phyloP scores from a whole-genome alignment of 2,113 vertebrate genomes.

The Dolichallabes microphthalmus region DNA sequence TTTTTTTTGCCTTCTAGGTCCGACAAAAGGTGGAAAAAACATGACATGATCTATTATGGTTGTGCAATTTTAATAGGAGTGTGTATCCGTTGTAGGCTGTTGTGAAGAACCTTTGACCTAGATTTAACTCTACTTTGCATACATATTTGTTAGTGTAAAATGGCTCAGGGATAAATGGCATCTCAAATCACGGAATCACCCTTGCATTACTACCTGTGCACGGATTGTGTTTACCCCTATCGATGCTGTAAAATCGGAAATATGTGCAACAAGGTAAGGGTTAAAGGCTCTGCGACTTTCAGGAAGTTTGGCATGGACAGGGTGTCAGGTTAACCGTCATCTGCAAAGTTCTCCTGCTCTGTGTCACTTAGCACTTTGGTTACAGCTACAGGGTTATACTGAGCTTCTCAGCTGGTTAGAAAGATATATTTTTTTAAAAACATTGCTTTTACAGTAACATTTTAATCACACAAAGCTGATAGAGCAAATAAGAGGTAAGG shows the following conservation, averaged over 20 bases:
- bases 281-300: not conserved
- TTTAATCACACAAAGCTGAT: not conserved
- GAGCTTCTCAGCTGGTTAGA: not conserved
- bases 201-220: not conserved
- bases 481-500: not conserved
- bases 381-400: not conserved
- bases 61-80: not conserved
- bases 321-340: slow-evolving; percentile 19
- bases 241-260: not conserved
- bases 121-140: not conserved
- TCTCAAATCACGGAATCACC: not conserved
- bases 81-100: not conserved
- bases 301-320: not conserved
- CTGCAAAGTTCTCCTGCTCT: not conserved
- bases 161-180: not conserved
- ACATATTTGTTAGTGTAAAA: not conserved
- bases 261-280: not conserved
- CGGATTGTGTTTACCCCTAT: not conserved
- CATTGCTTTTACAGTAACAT: not conserved
- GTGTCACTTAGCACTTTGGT: not conserved
- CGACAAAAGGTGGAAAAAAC: not conserved
- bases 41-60: no score
- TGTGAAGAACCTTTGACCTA: not conserved
- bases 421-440: not conserved
- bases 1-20: no score